Base-by-base conservation (phyloP, 2,888 invertebrate genomes). In the Isoperla grammatica region DNA sequence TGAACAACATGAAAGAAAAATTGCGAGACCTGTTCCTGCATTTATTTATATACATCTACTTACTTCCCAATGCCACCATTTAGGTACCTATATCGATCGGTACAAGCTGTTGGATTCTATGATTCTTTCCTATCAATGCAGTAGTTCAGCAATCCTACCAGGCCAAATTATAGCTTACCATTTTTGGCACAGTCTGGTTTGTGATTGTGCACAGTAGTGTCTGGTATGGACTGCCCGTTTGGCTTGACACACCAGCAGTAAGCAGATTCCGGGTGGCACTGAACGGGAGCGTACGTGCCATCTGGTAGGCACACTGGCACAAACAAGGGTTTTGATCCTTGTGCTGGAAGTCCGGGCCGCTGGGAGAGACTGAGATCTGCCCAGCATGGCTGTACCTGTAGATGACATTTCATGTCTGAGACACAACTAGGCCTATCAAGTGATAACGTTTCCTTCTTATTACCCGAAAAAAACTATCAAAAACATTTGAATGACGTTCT, bases 201-300 rank as follows among this genome's bases (percentile, higher is more conserved):
- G 57, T 82, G 81, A 67, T 83, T 83, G 64, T 84, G 81, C 11
- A 87, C 84, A 4, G 90, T 85, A 3, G 91, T 90, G 68, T 90
- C 88, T 9, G 87, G 84, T 56, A 95, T 80, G 0, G 91, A 92
- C 66, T 83, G 84, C 42, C 95, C 95, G 66, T 86, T 84, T 12
- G 85, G 83, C 1, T 90, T 89, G 62, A 93, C 94, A 73, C 95
- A 96, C 94, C 94, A 95, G 77, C 95, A 95, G 71, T 81, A 83
- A 57, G 81, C 81, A 1, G 89, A 86, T 58, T 84, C 84, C 5
- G 80, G 78, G 69, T 90, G 85, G 72, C 95, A 95, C 76, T 95
- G 95, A 61, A 91, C 85, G 9, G 89, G 83, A 1, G 89, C 86
- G 73, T 88, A 95, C 2, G 83, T 85, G 13, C 95, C 95, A 71